Conservation (phyloP, 2,113 vertebrate genomes). For the Phasianus colchicus region DNA sequence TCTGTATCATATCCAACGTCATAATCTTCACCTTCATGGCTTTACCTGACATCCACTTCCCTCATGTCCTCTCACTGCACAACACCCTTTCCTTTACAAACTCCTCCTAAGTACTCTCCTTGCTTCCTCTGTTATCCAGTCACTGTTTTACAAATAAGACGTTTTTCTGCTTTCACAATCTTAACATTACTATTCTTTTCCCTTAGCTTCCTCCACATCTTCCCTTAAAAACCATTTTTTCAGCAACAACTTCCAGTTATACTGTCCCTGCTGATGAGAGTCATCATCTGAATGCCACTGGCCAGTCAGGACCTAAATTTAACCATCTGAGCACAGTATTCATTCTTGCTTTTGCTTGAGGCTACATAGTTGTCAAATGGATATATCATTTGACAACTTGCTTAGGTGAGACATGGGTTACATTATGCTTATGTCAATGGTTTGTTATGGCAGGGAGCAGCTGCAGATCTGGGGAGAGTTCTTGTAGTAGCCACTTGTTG, state of each 20-base stretch:
- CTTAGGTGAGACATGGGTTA: background rate
- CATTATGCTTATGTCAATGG: background rate
- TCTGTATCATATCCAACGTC: background rate
- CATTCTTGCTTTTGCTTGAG: background rate
- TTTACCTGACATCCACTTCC: background rate
- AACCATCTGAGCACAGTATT: background rate
- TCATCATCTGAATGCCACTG: background rate
- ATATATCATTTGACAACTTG: background rate
- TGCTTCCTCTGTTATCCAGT: background rate
- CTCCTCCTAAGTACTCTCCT: background rate
- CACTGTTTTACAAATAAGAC: background rate
- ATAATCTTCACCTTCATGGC: background rate
- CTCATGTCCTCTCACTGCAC: background rate
- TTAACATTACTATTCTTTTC: background rate
- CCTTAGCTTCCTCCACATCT: background rate
- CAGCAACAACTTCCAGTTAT: background rate
- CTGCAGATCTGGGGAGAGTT: background rate
- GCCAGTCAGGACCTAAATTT: background rate
- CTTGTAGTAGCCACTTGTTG: background rate
- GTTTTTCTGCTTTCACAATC: background rate
- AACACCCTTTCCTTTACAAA: background rate
- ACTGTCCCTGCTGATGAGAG: background rate
- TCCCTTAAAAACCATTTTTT: background rate
- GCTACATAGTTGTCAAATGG: background rate
- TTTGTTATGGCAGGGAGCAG: background rate